Percentiles rank a stretch among this genome's conserved stretches.
phyloP scores from a whole-genome alignment of 2,113 vertebrate species.

The Hydrochoerus hydrochaeris region DNA sequence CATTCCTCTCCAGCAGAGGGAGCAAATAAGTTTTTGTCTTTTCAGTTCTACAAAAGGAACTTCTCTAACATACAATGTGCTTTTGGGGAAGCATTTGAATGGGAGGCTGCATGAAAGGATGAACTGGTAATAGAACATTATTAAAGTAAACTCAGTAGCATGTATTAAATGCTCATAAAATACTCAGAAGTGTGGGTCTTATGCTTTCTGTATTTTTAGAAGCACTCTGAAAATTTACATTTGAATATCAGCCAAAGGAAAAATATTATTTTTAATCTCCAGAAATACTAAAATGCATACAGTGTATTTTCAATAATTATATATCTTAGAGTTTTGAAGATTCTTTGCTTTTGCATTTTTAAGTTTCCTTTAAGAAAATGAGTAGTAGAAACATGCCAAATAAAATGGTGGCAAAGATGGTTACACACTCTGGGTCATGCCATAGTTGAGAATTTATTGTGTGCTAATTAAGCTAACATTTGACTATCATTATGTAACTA shows the following conservation, averaged over 20 bases:
- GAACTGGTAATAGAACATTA: slow-evolving; percentile 34
- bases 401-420: background rate
- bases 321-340: background rate
- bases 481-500: background rate
- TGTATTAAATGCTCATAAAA: background rate
- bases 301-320: background rate
- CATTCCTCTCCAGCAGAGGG: slow-evolving; percentile 76
- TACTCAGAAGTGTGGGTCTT: background rate
- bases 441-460: background rate
- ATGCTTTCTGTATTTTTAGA: slow-evolving; percentile 26
- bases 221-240: background rate
- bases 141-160: background rate
- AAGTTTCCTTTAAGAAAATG: background rate
- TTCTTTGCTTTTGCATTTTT: background rate
- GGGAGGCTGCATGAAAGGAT: slow-evolving; percentile 33
- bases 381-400: background rate
- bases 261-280: background rate
- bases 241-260: background rate
- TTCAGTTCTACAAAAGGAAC: background rate
- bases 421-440: background rate
- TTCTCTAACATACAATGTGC: background rate
- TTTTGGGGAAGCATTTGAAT: background rate
- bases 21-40: slow-evolving; percentile 19
- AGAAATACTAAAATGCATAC: background rate
- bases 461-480: background rate